Base-by-base conservation (phyloP, 2,888 invertebrate species). In the Zootermopsis nevadensis region DNA sequence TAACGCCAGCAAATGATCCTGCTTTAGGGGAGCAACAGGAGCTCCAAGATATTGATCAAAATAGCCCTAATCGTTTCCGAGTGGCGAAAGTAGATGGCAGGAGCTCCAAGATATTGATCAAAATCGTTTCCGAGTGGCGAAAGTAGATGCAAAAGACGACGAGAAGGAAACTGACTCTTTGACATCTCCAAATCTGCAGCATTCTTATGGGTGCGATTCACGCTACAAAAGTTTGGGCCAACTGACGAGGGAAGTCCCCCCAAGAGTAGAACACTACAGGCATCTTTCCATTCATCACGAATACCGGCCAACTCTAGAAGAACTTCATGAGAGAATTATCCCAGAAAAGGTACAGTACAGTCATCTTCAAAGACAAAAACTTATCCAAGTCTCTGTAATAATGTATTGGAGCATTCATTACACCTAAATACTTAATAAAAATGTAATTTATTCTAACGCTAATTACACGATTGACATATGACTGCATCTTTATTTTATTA, bases 211-310 rank as follows among this genome's bases (percentile, higher is more conserved):
- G 35, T 87, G 87, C 81, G 87, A 88, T 84, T 86, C 87, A 15
- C 82, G 86, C 15, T 86, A 87, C 72, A 87, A 86, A 66, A 77
- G 77, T 69, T 81, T 87, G 84, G 87, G 87, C 4, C 88, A 87
- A 84, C 86, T 91, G 83, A 89, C 90, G 0, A 86, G 89, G 53
- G 91, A 91, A 86, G 89, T 90, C 7, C 86, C 91, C 10, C 91
- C 91, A 0, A 87, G 89, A 67, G 87, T 89, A 77, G 90, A 90
- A 83, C 89, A 90, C 84, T 91, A 91, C 86, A 86, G 90, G 66
- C 89, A 90, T 86, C 86, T 89, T 60, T 88, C 89, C 7, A 86
- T 88, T 27, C 87, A 87, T 82, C 86, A 85, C 79, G 86, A 85
- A 38, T 86, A 86, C 82, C 85, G 89, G 24, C 89, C 89, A 1